Base-by-base conservation (phyloP, 2,888 invertebrate species). In the Synergus laeviventris region DNA sequence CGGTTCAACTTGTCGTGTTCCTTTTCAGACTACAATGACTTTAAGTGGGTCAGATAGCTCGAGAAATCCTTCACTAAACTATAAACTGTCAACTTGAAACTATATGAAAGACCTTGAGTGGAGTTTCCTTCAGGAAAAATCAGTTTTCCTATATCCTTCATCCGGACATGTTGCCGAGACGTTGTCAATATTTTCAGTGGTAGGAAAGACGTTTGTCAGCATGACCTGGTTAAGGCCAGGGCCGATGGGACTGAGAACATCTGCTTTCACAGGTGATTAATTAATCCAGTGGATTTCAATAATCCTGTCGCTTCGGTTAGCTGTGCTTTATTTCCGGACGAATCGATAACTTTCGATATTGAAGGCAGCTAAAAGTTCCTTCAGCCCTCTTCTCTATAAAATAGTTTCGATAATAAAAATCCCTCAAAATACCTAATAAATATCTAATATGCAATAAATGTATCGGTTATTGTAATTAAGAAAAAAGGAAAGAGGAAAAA, bases 141-240 rank as follows among this genome's bases (percentile, higher is more conserved):
- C 21, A 18, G 54, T 54, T 56, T 56, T 56, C 21, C 56, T 21
- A 56, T 56, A 56, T 56, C 56, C 56, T 56, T 11, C 11, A 5
- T 21, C 18, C 11, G 12, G 12, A 56, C 5, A 11, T 56, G 56
- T 56, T 21, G 2, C 21, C 11, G 56, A 56, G 56, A 12, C 21
- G 21, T 56, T 56, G 21, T 56, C 56, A 12, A 56, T 21, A n/a
- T 61, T 61, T 14, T 36, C 0, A 36, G n/a, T 36, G 11, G 16
- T 36, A 38, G 61, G 18, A 38, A 38, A 61, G 38, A 36, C 38
- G 36, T 36, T 61, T 61, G 61, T 38, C 61, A 61, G 61, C 61
- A 61, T 61, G 38, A 61, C 61, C 61, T 61, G 61, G 38, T 61
- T 61, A 61, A 61, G 38, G 38, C 38, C 38, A 61, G 36, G 61